Evolutionary conservation across 2,888 invertebrate genomes (phyloP), one percentile per base, ranked within the genome.

Genomic region (Salpingus planirostris): DNA sequence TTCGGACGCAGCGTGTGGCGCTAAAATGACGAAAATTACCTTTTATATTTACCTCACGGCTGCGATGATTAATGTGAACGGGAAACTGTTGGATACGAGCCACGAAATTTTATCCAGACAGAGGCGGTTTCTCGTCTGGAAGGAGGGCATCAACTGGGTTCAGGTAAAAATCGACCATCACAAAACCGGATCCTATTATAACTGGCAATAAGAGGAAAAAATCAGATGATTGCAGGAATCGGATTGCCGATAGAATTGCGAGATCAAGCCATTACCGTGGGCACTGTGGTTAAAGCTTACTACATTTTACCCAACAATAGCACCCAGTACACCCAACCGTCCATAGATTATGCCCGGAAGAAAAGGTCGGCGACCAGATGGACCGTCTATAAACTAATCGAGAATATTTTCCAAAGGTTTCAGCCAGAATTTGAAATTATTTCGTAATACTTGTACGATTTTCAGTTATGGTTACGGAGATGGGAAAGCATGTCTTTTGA

Each of bases 401-500:
- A 58, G 33, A 36, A 48, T 31, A 59, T 58, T 36, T 38, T 61
- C 18, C 18, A 18, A 18, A 18, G 8, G 18, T 8, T 8, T 18
- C 8, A 18, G 18, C 18, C 18, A 18, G 8, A 18, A 6, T n/a
- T n/a, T n/a, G n/a, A n/a, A n/a, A n/a, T n/a, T n/a, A n/a, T n/a
- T n/a, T n/a, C n/a, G n/a, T n/a, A n/a, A 18, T 18, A 18, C 8
- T 18, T 18, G 18, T 18, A 6, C 18, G 56, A 52, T 60, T 60
- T 28, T 29, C 18, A 80, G 78, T 52, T 71, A 76, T 48, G 74
- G 77, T 8, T 69, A 76, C 45, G 68, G 73, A 31, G 57, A 58
- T 35, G 82, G 81, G 3, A 72, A 77, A 43, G 73, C 74, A 21
- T 87, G 87, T 62, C 59, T 87, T 46, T 64, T 86, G 42, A 73